Evolutionary conservation across 2,113 vertebrate genomes (phyloP), one percentile per base, ranked within the genome.

Genomic region (Nestor notabilis): DNA sequence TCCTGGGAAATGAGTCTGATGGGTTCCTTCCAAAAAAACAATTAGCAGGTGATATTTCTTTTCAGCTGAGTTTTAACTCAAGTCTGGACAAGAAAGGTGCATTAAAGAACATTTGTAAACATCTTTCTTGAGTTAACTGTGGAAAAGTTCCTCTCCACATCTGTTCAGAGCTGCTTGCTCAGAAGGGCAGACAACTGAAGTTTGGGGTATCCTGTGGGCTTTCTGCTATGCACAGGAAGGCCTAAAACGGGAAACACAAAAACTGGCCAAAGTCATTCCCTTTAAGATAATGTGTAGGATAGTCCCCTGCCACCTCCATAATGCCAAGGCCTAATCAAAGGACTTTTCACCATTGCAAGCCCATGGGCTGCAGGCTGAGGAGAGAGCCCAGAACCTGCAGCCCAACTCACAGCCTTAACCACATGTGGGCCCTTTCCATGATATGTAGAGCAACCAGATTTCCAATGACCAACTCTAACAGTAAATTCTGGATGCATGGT

Each of bases 381-480:
- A 52, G 17, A 33, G 3, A 27, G 5, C 41, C 13, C 46, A 77
- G 64, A 55, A 17, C 1, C 35, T 50, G 10, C 49, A 63, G 37
- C 49, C 17, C 47, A 35, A 9, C 16, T 17, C 50, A 60, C 5
- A 53, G 9, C 10, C n/a, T 52, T 49, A 71, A 72, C 21, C 20
- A 41, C 3, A 0, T 4, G 0, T 13, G 9, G 37, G 44, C 11
- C 7, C 21, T 64, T 64, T 58, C 24, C 47, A 13, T 35, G 8
- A 5, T 4, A 25, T 5, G 11, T 4, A 69, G 21, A 87, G 35
- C 41, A 79, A 63, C 7, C 15, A 24, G 37, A 52, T 17, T 50
- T 56, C 71, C 47, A 63, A 10, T 7, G 5, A 50, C 9, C 37
- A 28, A 46, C 28, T 25, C 18, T 46, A 19, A 33, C 46, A 71